Evolutionary conservation across 2,797 vertebrate genomes (phyloP), one percentile per base, ranked within the genome.

Genomic region (Bradypodion pumilum): DNA sequence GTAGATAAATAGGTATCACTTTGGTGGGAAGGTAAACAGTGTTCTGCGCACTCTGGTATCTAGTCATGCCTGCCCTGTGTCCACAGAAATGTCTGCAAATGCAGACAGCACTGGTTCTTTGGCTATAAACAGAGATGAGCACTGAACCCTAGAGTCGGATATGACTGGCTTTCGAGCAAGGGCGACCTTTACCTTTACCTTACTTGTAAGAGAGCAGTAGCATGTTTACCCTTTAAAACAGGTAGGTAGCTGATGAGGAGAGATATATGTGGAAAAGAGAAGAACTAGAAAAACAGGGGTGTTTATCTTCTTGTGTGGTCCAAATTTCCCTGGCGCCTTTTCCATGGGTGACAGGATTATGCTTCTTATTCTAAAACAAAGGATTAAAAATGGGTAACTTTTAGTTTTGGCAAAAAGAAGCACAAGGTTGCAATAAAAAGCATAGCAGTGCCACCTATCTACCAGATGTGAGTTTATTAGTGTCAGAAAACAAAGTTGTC

Each of bases 371-470:
- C 69, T 25, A 72, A 63, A 65, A 25, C 42, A 25, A 65, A 32
- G 4, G 37, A 27, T 15, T 49, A 49, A 15, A 19, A 56, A 74
- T n/a, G 25, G 8, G 37, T 15, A 65, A 44, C 23, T 60, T 85
- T 70, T 73, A 60, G n/a, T 25, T 52, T 46, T 70, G 63, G 42
- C 40, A 63, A 52, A 35, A 10, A 42, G 1, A 7, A 32, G 12
- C 8, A 74, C 59, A 15, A 23, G 56, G 35, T 1, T 15, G 7
- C 10, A 40, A 27, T 68, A 37, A 49, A 79, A 70, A 32, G 81
- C 52, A 37, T 40, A 70, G 29, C 72, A 90, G 86, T 87, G 89
- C 84, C 88, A 86, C 80, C 88, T 89, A 85, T 80, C 89, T 89
- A 84, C 35, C 66, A 76, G 40, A 63, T 76, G 40, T 46, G 49